Base-by-base conservation (phyloP, 2,797 vertebrate species). In the Otolemur crassicaudatus region DNA sequence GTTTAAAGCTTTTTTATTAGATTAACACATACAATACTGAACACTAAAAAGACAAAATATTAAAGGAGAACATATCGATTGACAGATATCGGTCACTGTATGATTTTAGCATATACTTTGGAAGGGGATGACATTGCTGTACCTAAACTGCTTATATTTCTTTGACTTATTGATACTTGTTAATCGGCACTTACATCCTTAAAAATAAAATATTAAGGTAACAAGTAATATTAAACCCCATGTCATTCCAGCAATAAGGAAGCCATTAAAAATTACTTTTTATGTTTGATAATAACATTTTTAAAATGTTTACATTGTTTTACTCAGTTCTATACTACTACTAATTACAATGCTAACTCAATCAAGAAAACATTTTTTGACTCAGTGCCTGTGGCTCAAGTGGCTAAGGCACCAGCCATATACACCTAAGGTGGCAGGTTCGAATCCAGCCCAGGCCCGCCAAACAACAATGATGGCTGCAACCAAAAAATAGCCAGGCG, bases 221-320 rank as follows among this genome's bases (percentile, higher is more conserved):
- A 91, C 16, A 67, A 77, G 1, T 77, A 43, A 72, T 37, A 22
- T 76, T 63, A 77, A 87, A 63, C 7, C 61, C 43, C 65, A 16
- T 53, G 61, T 70, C 43, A 14, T 77, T 53, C 25, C 22, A 58
- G n/a, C 37, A 69, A 63, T 23, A 63, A 80, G 27, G 11, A 61
- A 81, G 17, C 46, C 27, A 86, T 63, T n/a, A 77, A 75, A 43
- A 79, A 49, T 29, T 43, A 56, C 46, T 40, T 90, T 63, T 84
- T 91, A 29, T 85, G 34, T 88, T 85, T 94, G 16, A 58, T 79
- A 94, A 67, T 37, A 92, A 73, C 67, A 96, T 83, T 77, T 77
- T 77, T 20, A 75, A 80, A 94, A 65, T 80, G 5, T 40, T 80
- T 87, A 43, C 60, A 40, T 4, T 80, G 16, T 61, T 63, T 90